Percentiles rank a stretch among this genome's conserved stretches.
Evolutionary conservation across 2,888 invertebrate species (phyloP).

Genomic region (Philereme transversata): DNA sequence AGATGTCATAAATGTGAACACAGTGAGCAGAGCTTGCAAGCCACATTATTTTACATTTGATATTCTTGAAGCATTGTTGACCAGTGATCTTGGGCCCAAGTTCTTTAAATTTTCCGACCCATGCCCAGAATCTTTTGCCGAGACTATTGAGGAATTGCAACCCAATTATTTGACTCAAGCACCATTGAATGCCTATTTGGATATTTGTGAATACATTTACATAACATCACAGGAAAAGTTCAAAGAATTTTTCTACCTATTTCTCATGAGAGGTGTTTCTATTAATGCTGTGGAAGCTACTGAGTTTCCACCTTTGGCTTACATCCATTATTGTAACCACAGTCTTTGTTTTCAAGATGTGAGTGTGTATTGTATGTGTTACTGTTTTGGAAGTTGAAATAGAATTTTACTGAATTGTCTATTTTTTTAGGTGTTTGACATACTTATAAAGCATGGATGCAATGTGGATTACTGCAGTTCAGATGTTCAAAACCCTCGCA

Average conservation of each 20-base stretch:
- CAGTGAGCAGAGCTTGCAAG: slow-evolving; percentile 68
- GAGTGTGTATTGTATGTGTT: slow-evolving; percentile 41
- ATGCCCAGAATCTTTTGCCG: slow-evolving; percentile 41
- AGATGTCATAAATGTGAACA: slow-evolving; percentile 57
- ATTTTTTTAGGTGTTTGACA: slow-evolving; percentile 65
- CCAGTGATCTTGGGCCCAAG: slow-evolving; percentile 66
- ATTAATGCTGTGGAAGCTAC: slow-evolving; percentile 64
- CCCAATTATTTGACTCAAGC: slow-evolving; percentile 62
- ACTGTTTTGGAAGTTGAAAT: neutral
- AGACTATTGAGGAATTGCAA: slow-evolving; percentile 53
- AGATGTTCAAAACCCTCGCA: slow-evolving; percentile 37
- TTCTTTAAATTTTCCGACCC: slow-evolving; percentile 67
- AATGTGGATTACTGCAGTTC: slow-evolving; percentile 72
- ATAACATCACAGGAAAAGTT: slow-evolving; percentile 63
- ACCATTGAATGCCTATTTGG: slow-evolving; percentile 69
- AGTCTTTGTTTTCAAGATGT: slow-evolving; percentile 65
- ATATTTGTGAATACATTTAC: slow-evolving; percentile 74
- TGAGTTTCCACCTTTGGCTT: slow-evolving; percentile 77
- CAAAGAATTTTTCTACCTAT: slow-evolving; percentile 65
- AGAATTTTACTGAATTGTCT: neutral
- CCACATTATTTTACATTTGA: slow-evolving; percentile 73
- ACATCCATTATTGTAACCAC: slow-evolving; percentile 67
- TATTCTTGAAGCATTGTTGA: slow-evolving; percentile 66
- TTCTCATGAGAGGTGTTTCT: slow-evolving; percentile 67
- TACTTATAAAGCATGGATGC: slow-evolving; percentile 68